phyloP scores from a whole-genome alignment of 1,140 invertebrate species.

The Eumeta japonica region DNA sequence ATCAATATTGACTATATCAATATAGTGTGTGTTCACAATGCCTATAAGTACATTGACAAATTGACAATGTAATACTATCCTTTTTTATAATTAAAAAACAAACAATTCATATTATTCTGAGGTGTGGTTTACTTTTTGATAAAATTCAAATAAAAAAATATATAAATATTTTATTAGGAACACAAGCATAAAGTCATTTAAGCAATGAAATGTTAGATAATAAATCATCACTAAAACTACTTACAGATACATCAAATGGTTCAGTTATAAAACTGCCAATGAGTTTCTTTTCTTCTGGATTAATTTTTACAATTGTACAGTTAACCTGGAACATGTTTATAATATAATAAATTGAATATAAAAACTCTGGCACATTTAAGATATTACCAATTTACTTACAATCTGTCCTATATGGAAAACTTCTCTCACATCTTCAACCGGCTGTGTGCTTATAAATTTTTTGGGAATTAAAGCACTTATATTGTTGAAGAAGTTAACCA shows the following conservation, averaged over 20 bases:
- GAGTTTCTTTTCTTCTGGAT: conserved; percentile 39
- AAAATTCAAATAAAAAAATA: conserved; percentile 4
- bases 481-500: conserved; percentile 63
- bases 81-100: conserved; percentile 8
- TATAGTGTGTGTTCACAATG: too few species aligned
- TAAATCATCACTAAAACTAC: conserved; percentile 8
- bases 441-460: conserved; percentile 51
- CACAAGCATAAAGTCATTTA: too few species aligned
- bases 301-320: conserved; percentile 45
- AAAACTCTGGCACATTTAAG: too few species aligned
- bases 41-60: too few species aligned
- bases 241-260: conserved; percentile 26
- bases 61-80: too few species aligned
- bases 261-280: conserved; percentile 31
- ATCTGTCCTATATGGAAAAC: conserved; percentile 64
- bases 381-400: conserved; percentile 34
- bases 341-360: too few species aligned
- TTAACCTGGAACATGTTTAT: conserved; percentile 37
- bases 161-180: too few species aligned
- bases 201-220: too few species aligned
- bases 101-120: conserved; percentile 5
- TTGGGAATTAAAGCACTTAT: conserved; percentile 60
- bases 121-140: conserved; percentile 16
- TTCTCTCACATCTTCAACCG: conserved; percentile 37
- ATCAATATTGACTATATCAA: too few species aligned